phyloP scores from a whole-genome alignment of 2,888 invertebrate genomes.

The Hetaerina titia region DNA sequence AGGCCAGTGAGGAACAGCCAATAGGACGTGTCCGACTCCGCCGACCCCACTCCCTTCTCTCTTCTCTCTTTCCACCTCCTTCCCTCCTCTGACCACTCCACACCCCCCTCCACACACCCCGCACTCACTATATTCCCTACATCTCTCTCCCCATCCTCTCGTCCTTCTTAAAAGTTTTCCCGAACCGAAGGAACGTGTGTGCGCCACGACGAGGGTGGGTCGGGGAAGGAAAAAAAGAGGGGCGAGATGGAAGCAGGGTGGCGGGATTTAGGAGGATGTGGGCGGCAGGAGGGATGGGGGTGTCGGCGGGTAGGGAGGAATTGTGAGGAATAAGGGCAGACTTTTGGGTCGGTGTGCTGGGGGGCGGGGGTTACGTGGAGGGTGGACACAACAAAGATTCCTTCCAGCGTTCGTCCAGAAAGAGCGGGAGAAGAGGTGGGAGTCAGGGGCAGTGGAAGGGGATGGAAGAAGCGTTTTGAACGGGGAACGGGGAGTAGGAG shows the following conservation, averaged over 20 bases:
- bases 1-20: constrained; percentile 64
- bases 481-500: background rate
- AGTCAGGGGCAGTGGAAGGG: background rate
- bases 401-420: background rate
- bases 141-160: constrained; percentile 21
- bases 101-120: constrained; percentile 12
- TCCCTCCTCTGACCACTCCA: constrained; percentile 19
- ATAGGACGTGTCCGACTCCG: constrained; percentile 62
- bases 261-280: constrained; percentile 51
- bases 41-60: constrained; percentile 48
- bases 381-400: constrained; percentile 61
- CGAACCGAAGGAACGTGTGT: constrained; percentile 61
- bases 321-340: constrained; percentile 57
- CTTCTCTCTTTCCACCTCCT: background rate
- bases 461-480: background rate
- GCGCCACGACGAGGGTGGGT: constrained; percentile 25
- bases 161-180: constrained; percentile 63
- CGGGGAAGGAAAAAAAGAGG: constrained; percentile 31
- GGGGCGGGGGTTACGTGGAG: background rate
- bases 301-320: constrained; percentile 25
- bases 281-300: background rate
- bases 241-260: background rate
- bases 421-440: constrained; percentile 1
- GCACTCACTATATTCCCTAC: background rate
- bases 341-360: background rate